These are phyloP conservation scores for Jaculus jaculus DNA, from an alignment of 2,113 vertebrate genomes.

Conservation along the genomic window DNA sequence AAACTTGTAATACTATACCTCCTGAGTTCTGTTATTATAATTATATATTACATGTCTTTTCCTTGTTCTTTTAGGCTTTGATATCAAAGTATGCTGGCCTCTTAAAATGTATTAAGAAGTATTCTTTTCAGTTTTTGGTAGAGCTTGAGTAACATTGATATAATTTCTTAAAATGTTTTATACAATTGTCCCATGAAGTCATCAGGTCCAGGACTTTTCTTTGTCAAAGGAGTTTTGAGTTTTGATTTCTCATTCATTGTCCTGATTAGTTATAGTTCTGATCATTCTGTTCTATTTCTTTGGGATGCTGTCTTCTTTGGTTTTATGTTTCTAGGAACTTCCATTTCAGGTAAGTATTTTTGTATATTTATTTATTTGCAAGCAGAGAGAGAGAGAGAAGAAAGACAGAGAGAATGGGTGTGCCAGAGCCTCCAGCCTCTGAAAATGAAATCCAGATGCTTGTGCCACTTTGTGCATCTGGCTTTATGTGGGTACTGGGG, in stretches of 20 bases:
- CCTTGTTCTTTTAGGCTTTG: background rate
- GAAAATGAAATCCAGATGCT: too few relatives aligned
- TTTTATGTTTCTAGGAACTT: background rate
- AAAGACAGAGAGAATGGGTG: too few relatives aligned
- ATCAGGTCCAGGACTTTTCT: background rate
- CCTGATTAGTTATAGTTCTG: background rate
- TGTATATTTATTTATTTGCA: too few relatives aligned
- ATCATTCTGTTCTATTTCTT: background rate
- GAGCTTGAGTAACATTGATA: background rate
- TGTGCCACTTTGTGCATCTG: too few relatives aligned
- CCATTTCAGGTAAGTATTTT: background rate
- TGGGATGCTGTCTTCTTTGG: background rate
- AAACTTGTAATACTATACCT: background rate
- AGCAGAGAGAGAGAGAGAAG: too few relatives aligned
- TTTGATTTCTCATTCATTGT: background rate
- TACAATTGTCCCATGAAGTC: background rate
- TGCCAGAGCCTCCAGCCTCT: too few relatives aligned
- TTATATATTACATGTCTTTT: background rate
- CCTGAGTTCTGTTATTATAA: background rate
- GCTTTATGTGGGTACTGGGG: too few relatives aligned
- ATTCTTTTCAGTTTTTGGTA: background rate
- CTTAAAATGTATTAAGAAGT: background rate
- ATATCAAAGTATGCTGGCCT: background rate
- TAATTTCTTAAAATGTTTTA: background rate
- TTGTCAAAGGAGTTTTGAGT: background rate